Percentiles rank a stretch among this genome's conserved stretches.
These are phyloP conservation scores for Caenorhabditis remanei DNA, from an alignment of 1,140 invertebrate species.

Conservation along the genomic window DNA sequence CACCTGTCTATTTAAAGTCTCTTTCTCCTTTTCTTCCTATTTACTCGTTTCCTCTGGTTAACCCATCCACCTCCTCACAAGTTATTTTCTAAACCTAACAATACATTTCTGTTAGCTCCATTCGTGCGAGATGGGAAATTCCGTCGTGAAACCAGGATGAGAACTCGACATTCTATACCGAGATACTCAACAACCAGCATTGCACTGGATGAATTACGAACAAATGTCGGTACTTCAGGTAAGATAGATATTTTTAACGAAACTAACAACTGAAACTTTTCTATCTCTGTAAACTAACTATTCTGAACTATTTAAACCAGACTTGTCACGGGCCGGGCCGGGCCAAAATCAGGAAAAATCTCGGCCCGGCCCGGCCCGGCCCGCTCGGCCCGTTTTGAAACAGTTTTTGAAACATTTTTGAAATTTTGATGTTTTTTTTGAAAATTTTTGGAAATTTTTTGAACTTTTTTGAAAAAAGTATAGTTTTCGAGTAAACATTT, in stretches of 20 bases:
- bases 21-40: not conserved
- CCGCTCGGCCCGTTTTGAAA: no score
- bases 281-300: not conserved
- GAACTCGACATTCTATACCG: conserved; percentile 32
- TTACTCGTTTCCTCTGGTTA: not conserved
- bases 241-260: not conserved
- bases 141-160: conserved; percentile 20
- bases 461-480: no score
- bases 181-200: conserved; percentile 41
- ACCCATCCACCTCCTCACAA: not conserved
- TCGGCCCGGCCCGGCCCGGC: no score
- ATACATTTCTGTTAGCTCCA: not conserved
- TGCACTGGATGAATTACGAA: conserved; percentile 6
- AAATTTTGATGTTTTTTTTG: no score
- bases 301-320: no score
- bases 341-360: no score
- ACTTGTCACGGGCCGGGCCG: no score
- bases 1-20: not conserved
- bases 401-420: no score
- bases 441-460: no score
- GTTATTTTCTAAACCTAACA: not conserved
- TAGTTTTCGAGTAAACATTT: no score
- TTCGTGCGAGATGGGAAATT: not conserved
- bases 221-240: conserved; percentile 33
- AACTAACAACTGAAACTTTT: no score